Conservation (phyloP, 2,888 invertebrate genomes). For the Synanthedon formicaeformis region DNA sequence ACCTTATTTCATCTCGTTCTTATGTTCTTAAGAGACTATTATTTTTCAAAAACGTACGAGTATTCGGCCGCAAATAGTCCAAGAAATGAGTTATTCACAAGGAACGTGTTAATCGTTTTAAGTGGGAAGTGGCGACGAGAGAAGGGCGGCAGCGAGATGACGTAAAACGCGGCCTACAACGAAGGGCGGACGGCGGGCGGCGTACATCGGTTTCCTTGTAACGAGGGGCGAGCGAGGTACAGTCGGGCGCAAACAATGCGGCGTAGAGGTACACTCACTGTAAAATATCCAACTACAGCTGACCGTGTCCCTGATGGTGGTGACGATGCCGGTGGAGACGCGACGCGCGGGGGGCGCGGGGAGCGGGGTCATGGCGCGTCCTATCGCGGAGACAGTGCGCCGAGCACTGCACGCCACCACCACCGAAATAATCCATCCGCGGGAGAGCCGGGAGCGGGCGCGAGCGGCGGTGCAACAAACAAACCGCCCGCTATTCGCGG, state of each 20-base stretch:
- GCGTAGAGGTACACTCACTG: slow-evolving; percentile 67
- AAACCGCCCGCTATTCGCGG: slow-evolving; percentile 65
- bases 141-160: slow-evolving; percentile 16
- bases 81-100: no score
- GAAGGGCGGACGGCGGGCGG: slow-evolving; percentile 18
- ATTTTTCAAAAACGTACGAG: no score
- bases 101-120: slow-evolving; percentile 9
- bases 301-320: slow-evolving; percentile 74
- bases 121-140: slow-evolving; percentile 10
- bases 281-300: slow-evolving; percentile 83
- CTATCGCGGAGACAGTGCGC: slow-evolving; percentile 48
- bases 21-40: no score
- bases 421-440: slow-evolving; percentile 55
- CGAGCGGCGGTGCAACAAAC: slow-evolving; percentile 65
- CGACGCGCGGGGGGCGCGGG: slow-evolving; percentile 48
- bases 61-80: no score
- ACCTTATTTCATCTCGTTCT: no score
- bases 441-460: slow-evolving; percentile 61
- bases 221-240: slow-evolving; percentile 7
- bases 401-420: slow-evolving; percentile 47
- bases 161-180: slow-evolving; percentile 22
- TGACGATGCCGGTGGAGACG: slow-evolving; percentile 56
- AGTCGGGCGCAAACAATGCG: slow-evolving; percentile 9
- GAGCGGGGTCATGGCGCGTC: slow-evolving; percentile 57
- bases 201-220: slow-evolving; percentile 1